These are phyloP conservation scores for Apodemus agrarius DNA, from an alignment of 2,797 vertebrate species.

Conservation along the genomic window DNA sequence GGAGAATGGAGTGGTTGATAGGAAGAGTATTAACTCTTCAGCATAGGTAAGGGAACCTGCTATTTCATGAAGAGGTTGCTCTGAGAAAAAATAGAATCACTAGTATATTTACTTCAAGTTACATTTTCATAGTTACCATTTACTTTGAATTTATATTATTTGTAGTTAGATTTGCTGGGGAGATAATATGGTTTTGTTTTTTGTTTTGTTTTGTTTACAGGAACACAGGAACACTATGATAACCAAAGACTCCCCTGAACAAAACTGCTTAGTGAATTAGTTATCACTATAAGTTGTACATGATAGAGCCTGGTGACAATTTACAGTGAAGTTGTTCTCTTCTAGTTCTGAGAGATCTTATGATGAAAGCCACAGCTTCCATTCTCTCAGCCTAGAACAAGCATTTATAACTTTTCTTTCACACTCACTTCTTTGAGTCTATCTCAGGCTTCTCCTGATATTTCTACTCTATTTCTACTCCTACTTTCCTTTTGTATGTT, in stretches of 20 bases:
- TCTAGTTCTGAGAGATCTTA: background rate
- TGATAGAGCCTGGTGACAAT: background rate
- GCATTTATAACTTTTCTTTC: background rate
- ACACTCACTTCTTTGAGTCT: background rate
- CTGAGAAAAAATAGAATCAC: background rate
- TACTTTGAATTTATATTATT: background rate
- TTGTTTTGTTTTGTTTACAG: no score
- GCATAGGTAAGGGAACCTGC: rapidly evolving
- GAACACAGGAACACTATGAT: background rate
- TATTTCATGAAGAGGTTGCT: background rate
- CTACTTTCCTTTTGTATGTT: background rate
- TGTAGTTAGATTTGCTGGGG: background rate
- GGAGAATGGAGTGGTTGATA: background rate
- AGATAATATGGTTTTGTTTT: background rate
- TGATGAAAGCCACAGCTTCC: background rate
- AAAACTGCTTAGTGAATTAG: background rate
- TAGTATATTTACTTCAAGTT: background rate
- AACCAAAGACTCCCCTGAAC: background rate
- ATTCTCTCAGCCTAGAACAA: background rate
- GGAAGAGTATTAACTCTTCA: background rate
- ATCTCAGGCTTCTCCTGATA: background rate
- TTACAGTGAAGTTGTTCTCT: background rate
- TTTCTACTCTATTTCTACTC: no score
- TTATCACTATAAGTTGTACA: background rate
- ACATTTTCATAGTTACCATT: background rate